phyloP scores from a whole-genome alignment of 2,888 invertebrate species.

The Pristionchus maxplancki region DNA sequence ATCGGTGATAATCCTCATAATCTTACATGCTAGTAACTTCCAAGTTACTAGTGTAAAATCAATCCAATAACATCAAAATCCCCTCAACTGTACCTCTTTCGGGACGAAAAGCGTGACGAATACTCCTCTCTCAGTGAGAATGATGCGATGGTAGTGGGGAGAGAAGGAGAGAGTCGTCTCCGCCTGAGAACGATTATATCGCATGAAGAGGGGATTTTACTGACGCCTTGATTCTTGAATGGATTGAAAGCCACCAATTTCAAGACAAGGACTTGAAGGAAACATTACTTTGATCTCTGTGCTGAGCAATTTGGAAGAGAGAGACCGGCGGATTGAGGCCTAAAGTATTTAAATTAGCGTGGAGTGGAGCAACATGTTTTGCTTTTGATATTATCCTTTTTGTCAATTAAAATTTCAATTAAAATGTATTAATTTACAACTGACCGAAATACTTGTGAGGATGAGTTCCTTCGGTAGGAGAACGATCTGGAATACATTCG shows the following conservation, averaged over 20 bases:
- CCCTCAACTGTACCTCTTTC: neutral
- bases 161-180: conserved; percentile 64
- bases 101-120: conserved; percentile 55
- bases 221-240: neutral
- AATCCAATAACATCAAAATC: neutral
- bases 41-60: no score
- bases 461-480: conserved; percentile 68
- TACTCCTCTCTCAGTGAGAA: conserved; percentile 58
- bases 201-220: neutral
- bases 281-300: neutral
- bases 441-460: conserved; percentile 79
- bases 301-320: neutral
- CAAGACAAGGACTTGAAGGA: neutral
- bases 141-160: conserved; percentile 70
- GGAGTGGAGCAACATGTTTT: no score
- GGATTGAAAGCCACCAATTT: neutral
- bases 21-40: no score
- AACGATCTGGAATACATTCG: conserved; percentile 81
- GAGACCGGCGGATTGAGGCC: neutral
- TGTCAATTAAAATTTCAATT: neutral
- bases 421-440: neutral
- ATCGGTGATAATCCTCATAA: no score
- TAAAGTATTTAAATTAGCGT: neutral
- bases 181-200: neutral
- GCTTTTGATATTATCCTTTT: no score